Percentiles rank a stretch among this genome's conserved stretches.
Conservation (phyloP, 2,888 invertebrate species). For the Girardia tigrina region DNA sequence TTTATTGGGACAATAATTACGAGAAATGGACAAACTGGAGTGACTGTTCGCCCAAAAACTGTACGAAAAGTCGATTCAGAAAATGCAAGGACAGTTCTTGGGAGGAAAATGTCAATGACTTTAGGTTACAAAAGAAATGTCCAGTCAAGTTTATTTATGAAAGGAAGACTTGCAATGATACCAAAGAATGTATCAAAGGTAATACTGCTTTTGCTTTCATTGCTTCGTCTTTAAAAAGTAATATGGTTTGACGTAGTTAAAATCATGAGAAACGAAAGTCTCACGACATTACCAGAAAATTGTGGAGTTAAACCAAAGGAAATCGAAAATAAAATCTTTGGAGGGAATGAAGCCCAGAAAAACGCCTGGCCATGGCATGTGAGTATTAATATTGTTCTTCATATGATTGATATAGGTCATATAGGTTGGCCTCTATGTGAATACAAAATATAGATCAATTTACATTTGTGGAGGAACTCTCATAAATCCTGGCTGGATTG, state of each 20-base stretch:
- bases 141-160: slow-evolving; percentile 17
- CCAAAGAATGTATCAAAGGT: neutral
- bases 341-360: neutral
- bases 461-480: slow-evolving; percentile 36
- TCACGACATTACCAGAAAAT: neutral
- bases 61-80: slow-evolving; percentile 18
- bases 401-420: neutral
- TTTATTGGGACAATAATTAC: slow-evolving; percentile 8
- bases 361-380: slow-evolving; percentile 30
- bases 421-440: neutral
- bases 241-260: neutral
- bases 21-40: slow-evolving; percentile 25
- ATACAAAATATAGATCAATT: neutral
- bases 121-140: neutral
- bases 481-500: slow-evolving; percentile 34
- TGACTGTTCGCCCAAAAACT: neutral
- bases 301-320: slow-evolving; percentile 10
- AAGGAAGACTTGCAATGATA: slow-evolving; percentile 3
- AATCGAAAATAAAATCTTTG: slow-evolving; percentile 16
- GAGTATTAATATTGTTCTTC: neutral
- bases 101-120: neutral
- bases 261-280: neutral
- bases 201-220: neutral
- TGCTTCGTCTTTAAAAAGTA: too few species aligned
- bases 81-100: slow-evolving; percentile 26